Conservation (phyloP, 2,113 vertebrate species). For the Lanius collurio region DNA sequence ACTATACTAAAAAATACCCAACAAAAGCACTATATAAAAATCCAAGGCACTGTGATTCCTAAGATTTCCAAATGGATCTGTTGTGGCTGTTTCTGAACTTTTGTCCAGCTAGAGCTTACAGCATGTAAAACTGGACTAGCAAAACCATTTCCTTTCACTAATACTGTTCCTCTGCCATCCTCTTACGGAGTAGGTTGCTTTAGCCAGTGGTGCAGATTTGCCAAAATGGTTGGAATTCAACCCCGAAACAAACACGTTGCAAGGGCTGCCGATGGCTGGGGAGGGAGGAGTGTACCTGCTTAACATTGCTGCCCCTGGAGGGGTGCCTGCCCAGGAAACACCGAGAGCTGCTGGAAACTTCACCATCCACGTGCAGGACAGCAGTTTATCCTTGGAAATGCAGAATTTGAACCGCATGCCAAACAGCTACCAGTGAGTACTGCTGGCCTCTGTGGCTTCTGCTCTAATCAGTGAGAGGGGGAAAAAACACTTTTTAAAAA, state of each 20-base stretch:
- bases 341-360: background rate
- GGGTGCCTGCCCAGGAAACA: background rate
- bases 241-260: background rate
- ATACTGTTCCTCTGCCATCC: background rate
- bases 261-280: constrained; percentile 40
- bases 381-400: background rate
- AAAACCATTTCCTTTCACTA: background rate
- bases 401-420: background rate
- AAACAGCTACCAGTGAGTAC: constrained; percentile 4
- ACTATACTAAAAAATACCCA: background rate
- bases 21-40: background rate
- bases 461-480: background rate
- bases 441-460: background rate
- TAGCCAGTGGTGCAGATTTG: background rate
- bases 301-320: background rate
- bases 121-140: background rate
- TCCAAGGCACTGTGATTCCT: background rate
- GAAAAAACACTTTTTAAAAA: rapidly evolving
- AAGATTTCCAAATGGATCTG: background rate
- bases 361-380: background rate
- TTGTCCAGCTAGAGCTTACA: background rate
- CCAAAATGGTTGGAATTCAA: constrained; percentile 60
- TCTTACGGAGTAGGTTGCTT: background rate
- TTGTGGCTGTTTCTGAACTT: background rate
- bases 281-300: constrained; percentile 25